Conservation (phyloP, 2,113 vertebrate genomes). For the Oriolus oriolus region DNA sequence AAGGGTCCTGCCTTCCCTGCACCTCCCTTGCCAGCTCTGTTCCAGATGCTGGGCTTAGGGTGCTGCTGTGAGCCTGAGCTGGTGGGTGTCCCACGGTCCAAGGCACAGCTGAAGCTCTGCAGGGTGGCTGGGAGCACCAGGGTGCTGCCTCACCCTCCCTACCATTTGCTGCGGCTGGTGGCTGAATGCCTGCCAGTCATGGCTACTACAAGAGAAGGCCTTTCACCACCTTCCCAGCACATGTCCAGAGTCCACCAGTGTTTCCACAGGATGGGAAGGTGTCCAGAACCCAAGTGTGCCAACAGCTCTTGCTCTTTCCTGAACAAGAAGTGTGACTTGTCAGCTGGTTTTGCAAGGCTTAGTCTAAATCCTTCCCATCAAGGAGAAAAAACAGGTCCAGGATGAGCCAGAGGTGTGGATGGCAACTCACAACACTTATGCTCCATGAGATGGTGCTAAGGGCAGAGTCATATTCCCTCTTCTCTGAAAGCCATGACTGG, state of each 20-base stretch:
- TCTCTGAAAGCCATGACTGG: not conserved
- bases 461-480: not conserved
- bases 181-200: not conserved
- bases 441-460: not conserved
- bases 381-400: not conserved
- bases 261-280: not conserved
- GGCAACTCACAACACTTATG: not conserved
- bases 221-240: not conserved
- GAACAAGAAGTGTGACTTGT: not conserved
- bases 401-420: not conserved
- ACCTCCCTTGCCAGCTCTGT: not conserved
- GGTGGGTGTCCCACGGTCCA: not conserved
- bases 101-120: not conserved
- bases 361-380: not conserved
- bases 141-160: not conserved
- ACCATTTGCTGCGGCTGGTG: not conserved
- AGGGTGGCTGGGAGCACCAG: not conserved
- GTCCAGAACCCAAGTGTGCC: fast-evolving
- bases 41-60: not conserved
- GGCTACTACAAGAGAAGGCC: not conserved
- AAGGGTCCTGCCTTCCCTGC: not conserved
- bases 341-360: not conserved
- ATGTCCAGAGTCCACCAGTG: not conserved
- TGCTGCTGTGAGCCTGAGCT: not conserved
- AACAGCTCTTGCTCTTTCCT: not conserved